Conservation (phyloP, 2,797 vertebrate species). For the Momotus momota region DNA sequence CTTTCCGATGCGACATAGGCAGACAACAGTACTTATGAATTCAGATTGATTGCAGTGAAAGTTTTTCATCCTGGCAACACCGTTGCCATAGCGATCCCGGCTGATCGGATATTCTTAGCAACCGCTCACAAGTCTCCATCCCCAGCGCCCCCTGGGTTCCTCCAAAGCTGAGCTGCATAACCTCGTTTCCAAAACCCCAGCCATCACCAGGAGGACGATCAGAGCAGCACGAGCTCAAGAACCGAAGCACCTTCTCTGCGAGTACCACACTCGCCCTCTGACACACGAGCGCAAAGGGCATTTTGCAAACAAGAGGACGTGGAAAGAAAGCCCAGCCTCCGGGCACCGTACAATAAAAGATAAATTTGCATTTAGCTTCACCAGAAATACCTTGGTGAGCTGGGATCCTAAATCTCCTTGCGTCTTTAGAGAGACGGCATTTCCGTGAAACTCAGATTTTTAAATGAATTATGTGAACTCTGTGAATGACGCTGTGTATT, state of each 20-base stretch:
- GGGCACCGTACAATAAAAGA: too few relatives aligned
- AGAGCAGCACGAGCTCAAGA: neutral
- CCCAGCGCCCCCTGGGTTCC: constrained; percentile 59
- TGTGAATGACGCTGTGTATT: neutral
- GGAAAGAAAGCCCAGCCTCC: neutral
- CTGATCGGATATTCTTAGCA: constrained; percentile 84
- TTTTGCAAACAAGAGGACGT: neutral
- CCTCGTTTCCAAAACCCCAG: constrained; percentile 32
- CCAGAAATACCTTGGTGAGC: neutral
- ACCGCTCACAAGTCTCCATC: constrained; percentile 72
- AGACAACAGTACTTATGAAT: constrained; percentile 42
- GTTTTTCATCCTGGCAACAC: constrained; percentile 76
- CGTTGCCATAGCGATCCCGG: constrained; percentile 85
- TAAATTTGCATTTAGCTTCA: neutral
- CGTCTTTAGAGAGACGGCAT: rapidly evolving
- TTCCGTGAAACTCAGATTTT: neutral
- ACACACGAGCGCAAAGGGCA: rapidly evolving
- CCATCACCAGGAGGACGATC: neutral
- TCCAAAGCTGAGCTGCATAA: constrained; percentile 53
- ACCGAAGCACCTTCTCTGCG: neutral
- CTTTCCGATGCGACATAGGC: neutral
- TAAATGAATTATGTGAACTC: rapidly evolving
- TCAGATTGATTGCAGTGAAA: constrained; percentile 69
- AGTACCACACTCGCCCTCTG: neutral
- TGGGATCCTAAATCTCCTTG: neutral